Percentiles rank a stretch among this genome's conserved stretches.
Evolutionary conservation across 2,113 vertebrate genomes (phyloP).

Genomic region (Barbus barbus): DNA sequence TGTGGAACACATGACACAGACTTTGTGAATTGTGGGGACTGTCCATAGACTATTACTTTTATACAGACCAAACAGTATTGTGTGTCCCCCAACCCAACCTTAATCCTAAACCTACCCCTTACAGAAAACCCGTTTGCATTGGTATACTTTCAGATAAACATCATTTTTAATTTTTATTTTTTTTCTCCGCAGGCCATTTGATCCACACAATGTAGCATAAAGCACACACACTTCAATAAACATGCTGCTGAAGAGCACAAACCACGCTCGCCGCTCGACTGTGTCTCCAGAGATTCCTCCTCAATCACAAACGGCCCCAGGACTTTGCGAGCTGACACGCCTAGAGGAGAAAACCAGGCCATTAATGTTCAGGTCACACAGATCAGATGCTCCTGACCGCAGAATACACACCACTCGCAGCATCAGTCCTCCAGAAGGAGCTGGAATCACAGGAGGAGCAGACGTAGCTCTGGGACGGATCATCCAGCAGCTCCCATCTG

Average conservation of each 20-base stretch:
- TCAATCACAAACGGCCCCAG: constrained; percentile 37
- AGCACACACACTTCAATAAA: no score
- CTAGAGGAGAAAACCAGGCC: neutral
- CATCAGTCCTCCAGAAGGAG: constrained; percentile 41
- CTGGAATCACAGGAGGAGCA: constrained; percentile 72
- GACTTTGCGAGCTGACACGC: neutral
- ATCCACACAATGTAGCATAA: no score
- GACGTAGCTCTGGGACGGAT: constrained; percentile 54
- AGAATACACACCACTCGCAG: neutral
- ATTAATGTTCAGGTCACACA: neutral
- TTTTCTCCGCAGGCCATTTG: no score
- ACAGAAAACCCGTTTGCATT: no score
- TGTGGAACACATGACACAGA: no score
- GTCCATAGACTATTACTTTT: no score
- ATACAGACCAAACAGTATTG: no score
- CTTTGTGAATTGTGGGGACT: no score
- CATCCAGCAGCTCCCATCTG: constrained; percentile 71
- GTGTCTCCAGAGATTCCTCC: neutral
- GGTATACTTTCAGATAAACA: no score
- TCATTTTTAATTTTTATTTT: no score
- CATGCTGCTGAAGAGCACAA: neutral
- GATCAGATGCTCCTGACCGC: neutral
- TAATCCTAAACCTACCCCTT: no score
- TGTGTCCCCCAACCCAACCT: no score
- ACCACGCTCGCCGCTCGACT: neutral